phyloP scores from a whole-genome alignment of 2,113 vertebrate genomes.

The Illadopsis cleaveri region DNA sequence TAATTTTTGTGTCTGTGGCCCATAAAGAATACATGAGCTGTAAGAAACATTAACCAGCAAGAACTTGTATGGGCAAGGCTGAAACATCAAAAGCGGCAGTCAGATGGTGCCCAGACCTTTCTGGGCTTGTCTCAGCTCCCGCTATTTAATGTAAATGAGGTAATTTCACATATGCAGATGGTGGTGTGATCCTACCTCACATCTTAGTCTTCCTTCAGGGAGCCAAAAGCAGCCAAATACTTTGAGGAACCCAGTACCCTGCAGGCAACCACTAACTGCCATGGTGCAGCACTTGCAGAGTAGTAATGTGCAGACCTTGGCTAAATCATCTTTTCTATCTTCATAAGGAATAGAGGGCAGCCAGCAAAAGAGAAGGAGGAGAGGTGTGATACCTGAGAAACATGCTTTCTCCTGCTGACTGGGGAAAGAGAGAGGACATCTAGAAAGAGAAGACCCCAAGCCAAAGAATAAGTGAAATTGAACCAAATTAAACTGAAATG shows the following conservation, averaged over 20 bases:
- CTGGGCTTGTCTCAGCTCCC: not conserved
- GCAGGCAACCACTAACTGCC: not conserved
- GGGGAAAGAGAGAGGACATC: not conserved
- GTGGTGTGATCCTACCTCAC: not conserved
- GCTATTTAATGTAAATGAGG: constrained; percentile 2
- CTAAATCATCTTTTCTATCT: not conserved
- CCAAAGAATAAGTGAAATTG: not conserved
- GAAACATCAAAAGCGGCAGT: not conserved
- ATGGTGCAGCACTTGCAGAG: not conserved
- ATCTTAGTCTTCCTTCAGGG: not conserved
- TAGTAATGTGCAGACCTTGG: not conserved
- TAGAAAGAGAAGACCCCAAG: not conserved
- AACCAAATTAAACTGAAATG: not conserved
- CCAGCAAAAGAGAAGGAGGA: not conserved
- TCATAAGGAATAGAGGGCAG: not conserved
- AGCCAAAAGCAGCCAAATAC: not conserved
- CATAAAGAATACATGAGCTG: not conserved
- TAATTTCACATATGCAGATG: not conserved
- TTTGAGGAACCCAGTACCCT: not conserved
- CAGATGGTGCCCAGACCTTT: not conserved
- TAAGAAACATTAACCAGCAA: not conserved
- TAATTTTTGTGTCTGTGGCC: not conserved
- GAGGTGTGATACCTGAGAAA: not conserved
- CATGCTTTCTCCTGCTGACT: not conserved
- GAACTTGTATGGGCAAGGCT: not conserved